Conservation (phyloP, 1,140 invertebrate species). For the Diuraphis noxia region DNA sequence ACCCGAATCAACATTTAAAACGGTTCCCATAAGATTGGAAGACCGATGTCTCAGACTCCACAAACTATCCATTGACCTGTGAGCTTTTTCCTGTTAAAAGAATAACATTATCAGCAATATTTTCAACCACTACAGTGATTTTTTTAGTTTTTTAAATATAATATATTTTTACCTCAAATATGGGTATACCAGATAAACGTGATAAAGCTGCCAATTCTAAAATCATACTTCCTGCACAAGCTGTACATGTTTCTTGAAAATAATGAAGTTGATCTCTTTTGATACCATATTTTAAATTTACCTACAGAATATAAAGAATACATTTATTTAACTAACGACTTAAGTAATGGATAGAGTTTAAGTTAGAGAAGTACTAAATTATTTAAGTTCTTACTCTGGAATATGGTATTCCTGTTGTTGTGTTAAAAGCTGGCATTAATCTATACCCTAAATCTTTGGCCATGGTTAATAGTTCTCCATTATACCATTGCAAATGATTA, state of each 20-base stretch:
- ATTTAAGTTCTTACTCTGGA: conserved; percentile 70
- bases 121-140: not conserved
- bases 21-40: conserved; percentile 91
- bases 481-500: conserved; percentile 85
- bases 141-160: not conserved
- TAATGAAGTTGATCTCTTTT: conserved; percentile 74
- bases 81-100: conserved; percentile 76
- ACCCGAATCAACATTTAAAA: conserved; percentile 94
- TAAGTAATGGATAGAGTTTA: not conserved
- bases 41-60: conserved; percentile 92
- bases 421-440: conserved; percentile 95
- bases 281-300: conserved; percentile 89
- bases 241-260: conserved; percentile 90
- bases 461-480: conserved; percentile 83
- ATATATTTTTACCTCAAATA: conserved; percentile 77
- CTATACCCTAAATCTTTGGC: conserved; percentile 91
- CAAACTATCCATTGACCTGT: conserved; percentile 93
- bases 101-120: not conserved
- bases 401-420: conserved; percentile 95
- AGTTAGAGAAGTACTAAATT: conserved; percentile 43
- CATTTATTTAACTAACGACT: not conserved
- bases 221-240: conserved; percentile 98
- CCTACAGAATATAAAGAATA: conserved; percentile 63
- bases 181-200: conserved; percentile 84
- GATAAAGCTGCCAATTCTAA: conserved; percentile 96